These are phyloP conservation scores for Clusia tigrina DNA, from an alignment of 2,888 invertebrate species.

Conservation along the genomic window DNA sequence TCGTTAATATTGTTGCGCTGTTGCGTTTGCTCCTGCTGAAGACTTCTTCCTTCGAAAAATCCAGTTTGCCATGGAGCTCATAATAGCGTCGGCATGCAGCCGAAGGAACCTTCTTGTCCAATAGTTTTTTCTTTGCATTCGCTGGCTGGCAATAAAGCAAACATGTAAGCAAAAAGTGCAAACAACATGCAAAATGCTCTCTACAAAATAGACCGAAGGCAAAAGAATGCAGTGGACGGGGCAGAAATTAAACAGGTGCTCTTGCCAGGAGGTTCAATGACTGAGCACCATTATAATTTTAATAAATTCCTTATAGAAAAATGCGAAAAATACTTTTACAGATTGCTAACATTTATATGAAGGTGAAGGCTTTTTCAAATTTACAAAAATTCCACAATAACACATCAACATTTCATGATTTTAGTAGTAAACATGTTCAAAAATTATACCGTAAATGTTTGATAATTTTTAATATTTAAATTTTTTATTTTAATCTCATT, in stretches of 20 bases:
- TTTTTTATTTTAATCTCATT: no score
- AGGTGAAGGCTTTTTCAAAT: no score
- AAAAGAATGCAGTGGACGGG: neutral
- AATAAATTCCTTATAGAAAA: no score
- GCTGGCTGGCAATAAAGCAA: neutral
- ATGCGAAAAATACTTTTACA: no score
- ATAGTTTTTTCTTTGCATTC: neutral
- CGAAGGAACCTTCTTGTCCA: neutral
- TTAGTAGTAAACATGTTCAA: no score
- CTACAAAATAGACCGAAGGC: neutral
- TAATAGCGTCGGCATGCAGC: conserved; percentile 37
- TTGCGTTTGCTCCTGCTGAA: neutral
- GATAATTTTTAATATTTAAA: no score
- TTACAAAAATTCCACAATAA: no score
- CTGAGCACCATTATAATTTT: neutral
- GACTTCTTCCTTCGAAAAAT: neutral
- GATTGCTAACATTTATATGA: no score
- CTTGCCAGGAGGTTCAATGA: neutral
- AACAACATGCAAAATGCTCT: neutral
- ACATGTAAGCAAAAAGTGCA: no score
- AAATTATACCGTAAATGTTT: no score
- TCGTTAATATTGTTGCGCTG: neutral
- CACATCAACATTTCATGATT: no score
- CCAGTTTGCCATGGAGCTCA: conserved; percentile 40
- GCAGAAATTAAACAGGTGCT: neutral